phyloP scores from a whole-genome alignment of 2,888 invertebrate genomes.

The Yponomeuta cagnagella region DNA sequence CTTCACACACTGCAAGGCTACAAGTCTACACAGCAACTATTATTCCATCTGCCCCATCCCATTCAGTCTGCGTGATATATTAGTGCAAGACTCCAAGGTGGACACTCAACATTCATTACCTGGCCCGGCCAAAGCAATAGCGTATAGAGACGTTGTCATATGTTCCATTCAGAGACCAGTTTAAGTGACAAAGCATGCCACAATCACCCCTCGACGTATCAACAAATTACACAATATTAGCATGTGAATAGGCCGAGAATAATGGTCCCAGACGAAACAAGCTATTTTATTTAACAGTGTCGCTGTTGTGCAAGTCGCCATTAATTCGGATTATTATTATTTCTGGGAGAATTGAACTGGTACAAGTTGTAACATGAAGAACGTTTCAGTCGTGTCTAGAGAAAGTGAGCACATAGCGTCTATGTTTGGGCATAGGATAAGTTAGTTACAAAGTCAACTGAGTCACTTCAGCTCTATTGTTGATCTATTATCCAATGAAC shows the following conservation, averaged over 20 bases:
- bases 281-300: slow-evolving; percentile 58
- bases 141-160: slow-evolving; percentile 57
- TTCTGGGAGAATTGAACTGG: slow-evolving; percentile 18
- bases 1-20: background rate
- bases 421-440: too few relatives aligned
- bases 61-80: slow-evolving; percentile 53
- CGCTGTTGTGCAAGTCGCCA: slow-evolving; percentile 46
- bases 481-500: too few relatives aligned
- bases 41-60: slow-evolving; percentile 52
- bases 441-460: too few relatives aligned
- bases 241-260: slow-evolving; percentile 55
- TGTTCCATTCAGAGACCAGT: slow-evolving; percentile 62
- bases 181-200: slow-evolving; percentile 60
- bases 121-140: slow-evolving; percentile 42
- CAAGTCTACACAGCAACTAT: slow-evolving; percentile 27
- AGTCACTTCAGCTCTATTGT: too few relatives aligned
- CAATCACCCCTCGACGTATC: slow-evolving; percentile 71
- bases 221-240: slow-evolving; percentile 73
- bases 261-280: slow-evolving; percentile 53
- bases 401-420: background rate
- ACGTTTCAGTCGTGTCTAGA: slow-evolving; percentile 19
- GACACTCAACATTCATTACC: slow-evolving; percentile 37
- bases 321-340: slow-evolving; percentile 28
- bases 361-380: slow-evolving; percentile 28
- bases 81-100: slow-evolving; percentile 34